Percentiles rank a stretch among this genome's conserved stretches.
phyloP scores from a whole-genome alignment of 2,113 vertebrate species.

The Pachycephala philippinensis region DNA sequence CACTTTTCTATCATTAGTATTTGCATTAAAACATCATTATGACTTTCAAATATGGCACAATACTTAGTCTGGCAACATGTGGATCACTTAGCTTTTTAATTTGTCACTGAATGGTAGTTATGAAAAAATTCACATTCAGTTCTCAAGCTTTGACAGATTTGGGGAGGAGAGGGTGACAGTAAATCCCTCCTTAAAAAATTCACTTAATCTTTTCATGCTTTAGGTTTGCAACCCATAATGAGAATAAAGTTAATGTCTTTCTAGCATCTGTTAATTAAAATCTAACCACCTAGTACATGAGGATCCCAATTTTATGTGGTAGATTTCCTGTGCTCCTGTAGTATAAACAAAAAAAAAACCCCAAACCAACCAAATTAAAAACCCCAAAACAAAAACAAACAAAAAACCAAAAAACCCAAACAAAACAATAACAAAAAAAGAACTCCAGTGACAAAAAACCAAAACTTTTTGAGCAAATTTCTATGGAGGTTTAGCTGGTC shows the following conservation, averaged over 20 bases:
- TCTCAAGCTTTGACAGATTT: background rate
- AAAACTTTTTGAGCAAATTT: background rate
- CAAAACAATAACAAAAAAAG: background rate
- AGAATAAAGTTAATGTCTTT: background rate
- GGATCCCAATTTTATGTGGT: background rate
- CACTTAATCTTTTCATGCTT: background rate
- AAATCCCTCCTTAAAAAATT: background rate
- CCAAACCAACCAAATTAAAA: background rate
- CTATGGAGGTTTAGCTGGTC: background rate
- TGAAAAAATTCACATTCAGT: background rate
- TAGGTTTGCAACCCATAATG: background rate
- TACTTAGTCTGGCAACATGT: background rate
- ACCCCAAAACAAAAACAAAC: background rate
- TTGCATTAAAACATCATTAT: background rate
- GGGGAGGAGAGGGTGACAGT: background rate
- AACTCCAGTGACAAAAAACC: accelerated
- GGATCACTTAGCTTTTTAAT: background rate
- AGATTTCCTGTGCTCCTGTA: background rate
- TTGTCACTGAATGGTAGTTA: background rate
- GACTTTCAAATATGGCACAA: background rate
- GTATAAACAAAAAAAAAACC: background rate
- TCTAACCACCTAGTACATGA: background rate
- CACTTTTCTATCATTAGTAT: background rate
- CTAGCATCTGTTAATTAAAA: background rate
- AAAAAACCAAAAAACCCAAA: too few species aligned